These are phyloP conservation scores for Hormiphora californensis DNA, from an alignment of 37 sponge, comb jelly and placozoan species.

Conservation along the genomic window DNA sequence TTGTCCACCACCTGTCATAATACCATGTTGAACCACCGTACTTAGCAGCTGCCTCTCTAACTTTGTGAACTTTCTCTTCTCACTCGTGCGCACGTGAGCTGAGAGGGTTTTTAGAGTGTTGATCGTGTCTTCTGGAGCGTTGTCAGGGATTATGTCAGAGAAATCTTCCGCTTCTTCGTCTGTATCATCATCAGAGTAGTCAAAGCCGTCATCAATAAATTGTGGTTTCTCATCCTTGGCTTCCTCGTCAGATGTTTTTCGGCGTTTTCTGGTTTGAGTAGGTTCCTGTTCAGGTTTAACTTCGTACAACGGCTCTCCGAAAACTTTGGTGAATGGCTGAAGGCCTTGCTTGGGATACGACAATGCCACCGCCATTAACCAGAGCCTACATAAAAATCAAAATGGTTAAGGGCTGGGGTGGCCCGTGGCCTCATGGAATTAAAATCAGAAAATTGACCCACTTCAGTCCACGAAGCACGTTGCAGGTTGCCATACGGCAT, in stretches of 20 bases:
- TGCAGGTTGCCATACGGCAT: too few relatives aligned
- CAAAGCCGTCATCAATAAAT: not conserved
- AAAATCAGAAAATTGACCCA: too few relatives aligned
- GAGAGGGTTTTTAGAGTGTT: constrained; percentile 28
- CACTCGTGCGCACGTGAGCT: not conserved
- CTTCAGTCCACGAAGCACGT: too few relatives aligned
- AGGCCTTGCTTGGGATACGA: not conserved
- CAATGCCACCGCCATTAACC: too few relatives aligned
- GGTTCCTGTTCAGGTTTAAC: too few relatives aligned
- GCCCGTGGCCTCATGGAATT: too few relatives aligned
- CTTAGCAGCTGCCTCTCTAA: not conserved
- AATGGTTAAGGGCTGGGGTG: too few relatives aligned
- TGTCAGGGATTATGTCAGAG: not conserved
- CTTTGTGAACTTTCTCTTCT: constrained; percentile 29
- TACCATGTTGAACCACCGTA: constrained; percentile 47
- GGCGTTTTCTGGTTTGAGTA: too few relatives aligned
- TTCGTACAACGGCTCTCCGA: constrained; percentile 32
- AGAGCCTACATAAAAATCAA: too few relatives aligned
- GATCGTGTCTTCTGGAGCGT: constrained; percentile 14
- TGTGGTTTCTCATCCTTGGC: not conserved
- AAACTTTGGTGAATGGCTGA: constrained; percentile 40
- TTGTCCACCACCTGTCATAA: not conserved
- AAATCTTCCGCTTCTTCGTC: not conserved
- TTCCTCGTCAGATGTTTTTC: too few relatives aligned
- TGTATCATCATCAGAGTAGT: constrained; percentile 11